Evolutionary conservation across 2,888 invertebrate genomes (phyloP), one percentile per base, ranked within the genome.

Genomic region (Sinelater perroti): DNA sequence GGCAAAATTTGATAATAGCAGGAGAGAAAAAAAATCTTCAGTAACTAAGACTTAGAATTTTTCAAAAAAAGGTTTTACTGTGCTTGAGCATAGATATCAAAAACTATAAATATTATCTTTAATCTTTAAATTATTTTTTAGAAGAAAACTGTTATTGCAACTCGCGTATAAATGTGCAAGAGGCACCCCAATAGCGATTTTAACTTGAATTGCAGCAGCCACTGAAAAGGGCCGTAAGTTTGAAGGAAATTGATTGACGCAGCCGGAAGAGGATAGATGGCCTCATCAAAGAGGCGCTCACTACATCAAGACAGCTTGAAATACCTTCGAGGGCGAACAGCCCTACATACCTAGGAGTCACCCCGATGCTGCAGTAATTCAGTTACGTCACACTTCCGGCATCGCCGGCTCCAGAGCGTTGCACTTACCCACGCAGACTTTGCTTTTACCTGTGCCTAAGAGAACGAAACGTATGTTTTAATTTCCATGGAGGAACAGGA

Each of bases 181-280:
- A n/a, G n/a, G n/a, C n/a, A n/a, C n/a, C n/a, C n/a, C n/a, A n/a
- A n/a, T n/a, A n/a, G n/a, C n/a, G n/a, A n/a, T n/a, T n/a, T 28
- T 28, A 28, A 40, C 30, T 18, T 36, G 18, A 28, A 30, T 28
- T 24, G 20, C 2, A 30, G 35, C 14, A 21, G 28, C 18, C 31
- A 28, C 17, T 36, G 45, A 45, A 46, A 54, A 45, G 53, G 38
- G 28, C 30, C 31, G 42, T 33, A 46, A 54, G 45, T 54, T 35
- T 46, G 45, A 54, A 54, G 54, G 54, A 54, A 54, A 54, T 54
- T 46, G 47, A 54, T 54, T 54, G 46, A 47, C 46, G 36, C 40
- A 47, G 7, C 30, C 18, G 53, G 16, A 36, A 46, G 14, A 53
- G 53, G 53, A 53, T 53, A 54, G 38, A 54, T 47, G 47, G 26